Percentiles rank a stretch among this genome's conserved stretches.
These are phyloP conservation scores for Macaria notata DNA, from an alignment of 2,888 invertebrate species.

Conservation along the genomic window DNA sequence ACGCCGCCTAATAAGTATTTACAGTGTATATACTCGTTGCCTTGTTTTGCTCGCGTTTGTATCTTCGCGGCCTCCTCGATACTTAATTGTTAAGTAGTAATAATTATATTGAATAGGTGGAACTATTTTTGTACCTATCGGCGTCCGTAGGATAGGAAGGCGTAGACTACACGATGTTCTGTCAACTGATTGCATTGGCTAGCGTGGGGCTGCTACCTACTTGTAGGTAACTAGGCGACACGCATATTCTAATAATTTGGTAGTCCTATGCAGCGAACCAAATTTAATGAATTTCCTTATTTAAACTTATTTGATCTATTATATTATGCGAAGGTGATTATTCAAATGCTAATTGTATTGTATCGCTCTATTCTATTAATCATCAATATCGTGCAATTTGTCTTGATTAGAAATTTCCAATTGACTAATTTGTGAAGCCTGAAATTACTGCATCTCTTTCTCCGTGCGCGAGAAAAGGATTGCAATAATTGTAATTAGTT, in stretches of 20 bases:
- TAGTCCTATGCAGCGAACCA: too few species aligned
- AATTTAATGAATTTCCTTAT: too few species aligned
- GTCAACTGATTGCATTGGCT: constrained; percentile 52
- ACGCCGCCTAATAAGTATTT: constrained; percentile 33
- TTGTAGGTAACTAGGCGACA: background rate
- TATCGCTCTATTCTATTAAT: too few species aligned
- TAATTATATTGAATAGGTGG: constrained; percentile 80
- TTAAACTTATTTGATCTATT: too few species aligned
- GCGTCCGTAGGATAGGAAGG: constrained; percentile 74
- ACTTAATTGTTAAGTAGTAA: constrained; percentile 80
- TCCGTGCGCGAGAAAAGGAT: too few species aligned
- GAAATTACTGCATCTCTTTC: too few species aligned
- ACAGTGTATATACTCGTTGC: constrained; percentile 34
- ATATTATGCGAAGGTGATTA: too few species aligned
- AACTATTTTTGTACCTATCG: constrained; percentile 81
- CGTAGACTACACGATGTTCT: constrained; percentile 61
- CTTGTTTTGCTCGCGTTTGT: constrained; percentile 22
- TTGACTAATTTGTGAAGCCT: too few species aligned
- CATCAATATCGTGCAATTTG: too few species aligned
- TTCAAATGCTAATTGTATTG: too few species aligned
- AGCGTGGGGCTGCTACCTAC: constrained; percentile 38
- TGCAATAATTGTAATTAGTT: too few species aligned
- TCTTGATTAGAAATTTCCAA: too few species aligned
- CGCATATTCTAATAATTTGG: background rate
- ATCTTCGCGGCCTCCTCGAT: constrained; percentile 64